Base-by-base conservation (phyloP, 2,113 vertebrate genomes). In the Coptodon bakossiorum region DNA sequence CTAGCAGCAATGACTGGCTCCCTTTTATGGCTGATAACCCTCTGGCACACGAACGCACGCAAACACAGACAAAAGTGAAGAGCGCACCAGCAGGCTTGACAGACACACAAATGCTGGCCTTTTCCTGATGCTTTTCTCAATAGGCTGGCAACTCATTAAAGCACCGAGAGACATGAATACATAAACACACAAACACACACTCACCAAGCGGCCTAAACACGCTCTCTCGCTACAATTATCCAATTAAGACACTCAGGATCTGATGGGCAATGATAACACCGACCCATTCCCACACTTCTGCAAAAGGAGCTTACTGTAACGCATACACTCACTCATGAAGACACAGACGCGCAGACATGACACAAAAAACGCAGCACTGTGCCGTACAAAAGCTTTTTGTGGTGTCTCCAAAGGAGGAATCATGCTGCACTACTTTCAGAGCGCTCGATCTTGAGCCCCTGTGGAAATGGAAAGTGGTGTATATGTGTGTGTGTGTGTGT, bases 71-170 rank as follows among this genome's bases (percentile, higher is more conserved):
- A 84, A 48, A 79, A 59, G 36, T 79, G 54, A 86, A 71, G 48
- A 27, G 13, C 68, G 59, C 78, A 90, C 31, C 38, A 54, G 29
- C 83, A 92, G 53, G 88, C 50, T 45, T 12, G 5, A 90, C 19
- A 52, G 17, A 83, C 53, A 89, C 54, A 86, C 73, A 89, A n/a
- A 81, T 68, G 85, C 85, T 86, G 84, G 53, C 84, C 54, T 87
- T 89, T 88, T 83, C 79, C 17, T 92, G 88, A 89, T 88, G 88
- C 82, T 83, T 88, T 80, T 83, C 50, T 87, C 89, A 91, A 90
- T 87, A 48, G 79, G 31, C 81, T 82, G 89, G 88, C 86, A 54
- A 89, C 66, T 93, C 83, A 88, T 89, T 84, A 90, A 85, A 90
- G 82, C 48, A 63, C 50, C 53, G 80, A 53, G 11, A 56, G 36